Evolutionary conservation across 2,797 vertebrate species (phyloP), one percentile per base, ranked within the genome.

Genomic region (Melanotaenia pygmaea): DNA sequence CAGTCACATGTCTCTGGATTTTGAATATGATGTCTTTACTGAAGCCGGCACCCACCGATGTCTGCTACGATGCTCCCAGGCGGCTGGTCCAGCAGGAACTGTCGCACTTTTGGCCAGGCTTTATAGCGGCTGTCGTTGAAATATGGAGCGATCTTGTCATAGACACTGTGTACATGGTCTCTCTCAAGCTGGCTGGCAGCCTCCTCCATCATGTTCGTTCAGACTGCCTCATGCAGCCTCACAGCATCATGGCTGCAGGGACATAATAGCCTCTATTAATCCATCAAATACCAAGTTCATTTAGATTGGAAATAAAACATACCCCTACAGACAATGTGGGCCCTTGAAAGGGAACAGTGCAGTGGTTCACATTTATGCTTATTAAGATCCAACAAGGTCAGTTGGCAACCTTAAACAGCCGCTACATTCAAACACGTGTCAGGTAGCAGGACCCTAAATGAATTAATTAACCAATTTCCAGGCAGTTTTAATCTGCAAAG

Each of bases 61-160:
- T 95, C 93, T 38, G 93, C 95, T 12, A 96, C 83, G 32, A 96
- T 90, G 86, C 95, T 96, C 59, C 94, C 94, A 0, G 90, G 89
- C 80, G 94, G 84, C 81, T 94, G 93, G 64, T 95, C 94, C 82
- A 95, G 90, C 69, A 96, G 92, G 80, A 96, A 95, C 86, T 94
- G 93, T 3, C 89, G 93, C 13, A 95, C 94, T 84, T 94, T 94
- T 2, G 95, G 94, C 95, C 95, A 94, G 70, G 95, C 94, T 84
- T 94, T 95, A 73, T 94, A 96, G 65, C 88, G 88, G 79, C 86
- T 79, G 78, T 95, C 94, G 11, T 90, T 95, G 89, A 96, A 96
- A 80, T 92, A 94, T 26, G 96, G 94, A 61, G 95, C 92, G 5
- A 94, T 96, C 91, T 93, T 95, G 92, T 96, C 94, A 16, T 95